Evolutionary conservation across 1,140 invertebrate species (phyloP), one percentile per base, ranked within the genome.

Genomic region (Rhizoglyphus robini): DNA sequence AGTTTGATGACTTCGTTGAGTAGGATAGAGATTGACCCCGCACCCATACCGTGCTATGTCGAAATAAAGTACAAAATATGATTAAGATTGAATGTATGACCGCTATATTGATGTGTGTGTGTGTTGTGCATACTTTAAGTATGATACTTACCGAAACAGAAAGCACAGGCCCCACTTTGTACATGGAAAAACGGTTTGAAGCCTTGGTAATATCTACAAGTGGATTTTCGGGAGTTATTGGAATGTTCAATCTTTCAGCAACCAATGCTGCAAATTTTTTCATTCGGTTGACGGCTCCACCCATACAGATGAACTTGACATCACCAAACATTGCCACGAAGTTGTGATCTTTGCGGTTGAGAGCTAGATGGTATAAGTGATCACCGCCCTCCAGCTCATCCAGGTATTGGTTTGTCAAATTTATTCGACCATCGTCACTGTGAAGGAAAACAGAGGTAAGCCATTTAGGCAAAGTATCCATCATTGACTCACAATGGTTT

Each of bases 251-350:
- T 79, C 94, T 87, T 68, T 87, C 80, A 65, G 92, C 88, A 68
- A 96, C 90, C 72, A 83, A 88, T 73, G 89, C 81, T 29, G 93
- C 92, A 76, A 96, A 97, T 70, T 86, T 82, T 75, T 92, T 84
- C 89, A 97, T 93, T 32, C 95, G 81, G 72, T 88, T 90, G 3
- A 90, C 88, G 18, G 92, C 96, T 11, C 95, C 96, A 54, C 95
- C 94, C 86, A 96, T 93, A 76, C 93, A 97, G 11, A 97, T 90
- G 77, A 96, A 97, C 84, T 94, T 95, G 41, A 96, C 84, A 78
- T 97, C 93, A 23, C 88, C 86, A 76, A 96, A 96, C 88, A 95
- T 93, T 75, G 89, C 87, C n/a, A 87, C 83, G 11, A 96, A 81
- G 77, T 96, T 89, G 74, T 96, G 88, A 32, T 87, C 88, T 38